Evolutionary conservation across 2,888 invertebrate species (phyloP).

Genomic region (Danaus chrysippus): DNA sequence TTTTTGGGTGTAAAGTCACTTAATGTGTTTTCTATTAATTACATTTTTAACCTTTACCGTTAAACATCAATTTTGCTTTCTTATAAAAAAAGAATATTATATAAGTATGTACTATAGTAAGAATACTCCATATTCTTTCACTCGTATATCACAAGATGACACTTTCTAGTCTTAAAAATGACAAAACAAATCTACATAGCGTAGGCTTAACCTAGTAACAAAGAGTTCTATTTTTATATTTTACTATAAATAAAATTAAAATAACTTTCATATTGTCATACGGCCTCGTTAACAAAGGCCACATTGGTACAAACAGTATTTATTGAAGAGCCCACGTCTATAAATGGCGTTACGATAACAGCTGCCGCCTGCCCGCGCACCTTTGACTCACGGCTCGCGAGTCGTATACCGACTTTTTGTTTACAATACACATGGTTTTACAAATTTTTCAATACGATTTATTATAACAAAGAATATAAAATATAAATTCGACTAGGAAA

Average conservation of each 20-base stretch:
- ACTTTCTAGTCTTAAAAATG: too few species aligned
- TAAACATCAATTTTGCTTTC: too few species aligned
- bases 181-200: too few species aligned
- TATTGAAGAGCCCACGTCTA: conserved; percentile 40
- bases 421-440: conserved; percentile 33
- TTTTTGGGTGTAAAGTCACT: neutral
- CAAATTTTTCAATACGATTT: conserved; percentile 14
- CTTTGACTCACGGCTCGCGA: conserved; percentile 50
- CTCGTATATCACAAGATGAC: too few species aligned
- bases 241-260: neutral
- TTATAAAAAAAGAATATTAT: too few species aligned
- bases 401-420: conserved; percentile 34
- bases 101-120: too few species aligned
- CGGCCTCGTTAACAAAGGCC: conserved; percentile 31
- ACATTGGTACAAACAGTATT: conserved; percentile 24
- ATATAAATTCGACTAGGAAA: neutral
- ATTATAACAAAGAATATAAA: conserved; percentile 14
- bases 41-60: too few species aligned
- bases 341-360: conserved; percentile 55
- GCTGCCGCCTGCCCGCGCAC: conserved; percentile 44
- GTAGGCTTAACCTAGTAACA: too few species aligned
- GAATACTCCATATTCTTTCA: too few species aligned
- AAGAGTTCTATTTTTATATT: too few species aligned
- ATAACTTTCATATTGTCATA: conserved; percentile 21
- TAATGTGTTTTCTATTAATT: too few species aligned